Conservation (phyloP, 2,888 invertebrate species). For the Meteorus colon region DNA sequence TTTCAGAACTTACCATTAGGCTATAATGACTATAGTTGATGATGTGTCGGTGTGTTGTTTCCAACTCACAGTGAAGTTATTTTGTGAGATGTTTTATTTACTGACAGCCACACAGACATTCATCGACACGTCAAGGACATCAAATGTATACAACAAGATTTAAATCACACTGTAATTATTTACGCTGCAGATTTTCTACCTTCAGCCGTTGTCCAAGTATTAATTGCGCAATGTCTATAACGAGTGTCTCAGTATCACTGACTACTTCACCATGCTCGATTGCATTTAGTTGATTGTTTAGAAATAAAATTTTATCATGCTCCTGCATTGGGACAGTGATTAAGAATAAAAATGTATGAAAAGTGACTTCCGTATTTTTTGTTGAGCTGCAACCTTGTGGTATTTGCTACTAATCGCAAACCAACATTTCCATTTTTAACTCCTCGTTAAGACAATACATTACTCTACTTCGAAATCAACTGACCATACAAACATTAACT, state of each 20-base stretch:
- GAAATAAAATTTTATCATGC: no score
- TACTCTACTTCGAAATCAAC: neutral
- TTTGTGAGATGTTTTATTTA: neutral
- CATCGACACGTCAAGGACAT: constrained; percentile 6
- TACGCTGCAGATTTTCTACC: neutral
- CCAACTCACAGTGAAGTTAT: neutral
- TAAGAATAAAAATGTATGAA: neutral
- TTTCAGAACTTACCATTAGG: neutral
- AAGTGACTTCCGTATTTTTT: neutral
- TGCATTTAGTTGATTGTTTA: no score
- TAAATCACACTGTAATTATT: neutral
- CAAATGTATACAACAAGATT: neutral
- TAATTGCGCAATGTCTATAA: neutral
- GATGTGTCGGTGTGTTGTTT: neutral
- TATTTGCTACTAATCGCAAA: neutral
- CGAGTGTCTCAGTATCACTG: no score
- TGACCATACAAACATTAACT: neutral
- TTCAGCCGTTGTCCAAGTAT: neutral
- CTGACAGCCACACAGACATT: neutral
- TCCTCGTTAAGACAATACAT: neutral
- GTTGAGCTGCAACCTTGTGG: neutral
- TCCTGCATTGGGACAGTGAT: neutral
- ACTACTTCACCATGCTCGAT: no score
- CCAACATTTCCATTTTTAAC: neutral
- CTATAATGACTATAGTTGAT: neutral